Evolutionary conservation across 2,888 invertebrate species (phyloP).

Genomic region (Sialis lutaria): DNA sequence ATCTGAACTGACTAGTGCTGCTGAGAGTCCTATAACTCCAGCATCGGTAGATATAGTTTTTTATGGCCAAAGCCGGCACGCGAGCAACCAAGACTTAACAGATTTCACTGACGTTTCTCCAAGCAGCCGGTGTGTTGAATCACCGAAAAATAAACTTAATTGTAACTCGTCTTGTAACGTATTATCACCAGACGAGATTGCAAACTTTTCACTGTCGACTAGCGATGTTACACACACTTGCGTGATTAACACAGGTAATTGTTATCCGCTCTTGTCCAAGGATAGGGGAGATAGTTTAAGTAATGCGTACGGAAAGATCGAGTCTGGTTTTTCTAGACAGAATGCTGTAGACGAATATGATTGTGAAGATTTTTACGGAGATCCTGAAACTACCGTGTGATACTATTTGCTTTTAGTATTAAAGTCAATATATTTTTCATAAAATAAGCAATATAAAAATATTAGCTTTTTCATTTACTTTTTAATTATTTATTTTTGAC

Average conservation of each 20-base stretch:
- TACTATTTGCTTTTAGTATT: not conserved
- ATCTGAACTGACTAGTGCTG: not conserved
- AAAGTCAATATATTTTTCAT: not conserved
- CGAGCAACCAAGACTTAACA: not conserved
- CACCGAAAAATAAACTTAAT: not conserved
- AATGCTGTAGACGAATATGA: constrained; percentile 16
- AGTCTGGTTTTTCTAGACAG: constrained; percentile 19
- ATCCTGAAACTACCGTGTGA: constrained; percentile 3
- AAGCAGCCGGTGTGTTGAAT: not conserved
- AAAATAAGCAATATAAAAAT: not conserved
- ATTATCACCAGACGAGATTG: not conserved
- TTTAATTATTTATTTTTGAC: no score
- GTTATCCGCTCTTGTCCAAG: not conserved
- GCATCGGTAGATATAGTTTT: not conserved
- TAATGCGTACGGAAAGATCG: constrained; percentile 17
- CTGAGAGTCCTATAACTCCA: not conserved
- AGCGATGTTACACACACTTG: not conserved
- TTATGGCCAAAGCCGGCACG: not conserved
- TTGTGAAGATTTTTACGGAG: not conserved
- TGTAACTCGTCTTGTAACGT: not conserved
- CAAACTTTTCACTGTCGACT: not conserved
- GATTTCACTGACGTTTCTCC: not conserved
- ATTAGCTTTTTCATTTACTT: no score
- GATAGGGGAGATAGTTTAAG: constrained; percentile 7
- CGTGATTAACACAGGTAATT: not conserved